These are phyloP conservation scores for Diorhabda carinulata DNA, from an alignment of 1,140 invertebrate genomes.

Conservation along the genomic window DNA sequence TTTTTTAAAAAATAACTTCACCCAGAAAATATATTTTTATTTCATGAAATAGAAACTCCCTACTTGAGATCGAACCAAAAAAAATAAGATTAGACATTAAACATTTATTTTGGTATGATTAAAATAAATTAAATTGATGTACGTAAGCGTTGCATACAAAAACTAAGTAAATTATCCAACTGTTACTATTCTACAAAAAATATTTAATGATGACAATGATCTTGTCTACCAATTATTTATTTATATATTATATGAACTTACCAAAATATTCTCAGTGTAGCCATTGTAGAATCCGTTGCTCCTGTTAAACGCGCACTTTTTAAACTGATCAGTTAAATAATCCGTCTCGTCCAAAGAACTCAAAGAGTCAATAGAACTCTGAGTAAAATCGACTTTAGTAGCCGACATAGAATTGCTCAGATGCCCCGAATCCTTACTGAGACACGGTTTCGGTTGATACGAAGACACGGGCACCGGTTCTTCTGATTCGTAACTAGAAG, in stretches of 20 bases:
- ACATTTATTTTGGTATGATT: too few species aligned
- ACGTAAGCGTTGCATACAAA: too few species aligned
- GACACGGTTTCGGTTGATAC: constrained; percentile 31
- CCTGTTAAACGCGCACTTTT: constrained; percentile 31
- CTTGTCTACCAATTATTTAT: not conserved
- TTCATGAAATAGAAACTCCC: too few species aligned
- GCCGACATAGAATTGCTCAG: constrained; percentile 40
- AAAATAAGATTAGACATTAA: too few species aligned
- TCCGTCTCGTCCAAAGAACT: constrained; percentile 47
- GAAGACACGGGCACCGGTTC: constrained; percentile 21
- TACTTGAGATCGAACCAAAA: too few species aligned
- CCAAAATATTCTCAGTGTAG: constrained; percentile 20
- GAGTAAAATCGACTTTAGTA: constrained; percentile 43
- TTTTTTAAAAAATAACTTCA: too few species aligned
- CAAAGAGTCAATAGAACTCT: constrained; percentile 43
- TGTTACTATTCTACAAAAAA: too few species aligned
- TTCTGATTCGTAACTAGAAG: constrained; percentile 46
- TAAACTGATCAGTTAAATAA: constrained; percentile 41
- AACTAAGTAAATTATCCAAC: too few species aligned
- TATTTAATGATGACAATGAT: too few species aligned
- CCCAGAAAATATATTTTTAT: too few species aligned
- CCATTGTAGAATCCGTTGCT: constrained; percentile 28
- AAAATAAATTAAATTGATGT: too few species aligned
- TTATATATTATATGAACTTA: constrained; percentile 5
- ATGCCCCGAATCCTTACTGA: constrained; percentile 46